Evolutionary conservation across 2,888 invertebrate genomes (phyloP).

Genomic region (Nemurella pictetii): DNA sequence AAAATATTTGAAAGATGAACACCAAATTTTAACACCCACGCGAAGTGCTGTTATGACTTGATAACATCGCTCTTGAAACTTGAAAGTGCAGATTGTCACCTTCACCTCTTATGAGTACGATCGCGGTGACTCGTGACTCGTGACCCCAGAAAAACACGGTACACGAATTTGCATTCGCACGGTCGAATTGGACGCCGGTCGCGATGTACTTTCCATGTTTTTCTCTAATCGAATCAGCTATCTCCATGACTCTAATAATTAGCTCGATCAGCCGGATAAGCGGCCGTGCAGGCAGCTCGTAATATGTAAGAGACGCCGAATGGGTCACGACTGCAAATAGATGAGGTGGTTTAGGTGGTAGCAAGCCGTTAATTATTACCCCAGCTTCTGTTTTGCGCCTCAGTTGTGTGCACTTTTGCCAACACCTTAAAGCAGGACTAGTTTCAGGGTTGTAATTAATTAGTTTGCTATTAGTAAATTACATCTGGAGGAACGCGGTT

Average conservation of each 20-base stretch:
- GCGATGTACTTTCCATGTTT: constrained; percentile 26
- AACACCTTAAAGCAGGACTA: not conserved
- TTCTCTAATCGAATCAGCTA: constrained; percentile 1
- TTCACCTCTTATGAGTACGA: too few species aligned
- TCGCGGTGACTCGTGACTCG: not conserved
- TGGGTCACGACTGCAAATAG: not conserved
- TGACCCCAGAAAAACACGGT: not conserved
- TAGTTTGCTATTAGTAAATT: not conserved
- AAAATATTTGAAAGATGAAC: too few species aligned
- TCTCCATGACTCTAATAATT: constrained; percentile 22
- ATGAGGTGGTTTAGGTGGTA: not conserved
- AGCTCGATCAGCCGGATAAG: constrained; percentile 4
- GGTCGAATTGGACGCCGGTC: not conserved
- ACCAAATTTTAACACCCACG: not conserved
- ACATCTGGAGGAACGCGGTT: not conserved
- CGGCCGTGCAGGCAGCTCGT: not conserved
- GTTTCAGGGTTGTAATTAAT: not conserved
- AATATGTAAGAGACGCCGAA: not conserved
- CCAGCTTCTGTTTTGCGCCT: not conserved
- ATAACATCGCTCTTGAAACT: not conserved
- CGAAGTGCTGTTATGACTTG: not conserved
- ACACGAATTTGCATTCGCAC: not conserved
- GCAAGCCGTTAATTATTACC: not conserved
- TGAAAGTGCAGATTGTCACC: not conserved
- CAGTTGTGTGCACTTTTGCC: not conserved